Evolutionary conservation across 2,113 vertebrate species (phyloP), one percentile per base, ranked within the genome.

Genomic region (Eulemur rufifrons): DNA sequence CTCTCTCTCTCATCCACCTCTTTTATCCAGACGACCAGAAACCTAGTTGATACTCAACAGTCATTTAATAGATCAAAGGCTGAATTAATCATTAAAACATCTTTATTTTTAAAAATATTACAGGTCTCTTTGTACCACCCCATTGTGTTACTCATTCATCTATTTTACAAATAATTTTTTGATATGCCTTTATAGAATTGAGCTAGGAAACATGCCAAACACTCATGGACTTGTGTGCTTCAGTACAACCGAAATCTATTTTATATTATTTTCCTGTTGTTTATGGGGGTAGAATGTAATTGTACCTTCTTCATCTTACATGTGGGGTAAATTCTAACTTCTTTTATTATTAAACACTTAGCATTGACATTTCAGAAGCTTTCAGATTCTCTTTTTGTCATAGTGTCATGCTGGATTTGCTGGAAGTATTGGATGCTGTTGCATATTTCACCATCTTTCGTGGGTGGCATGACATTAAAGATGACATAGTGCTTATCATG

Each of bases 401-500:
- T 42, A 82, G 59, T 93, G 93, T 96, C 71, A 91, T 94, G 27
- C 12, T 97, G 94, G 69, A 91, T 97, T 97, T 98, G 94, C 92
- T 52, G 86, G 74, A 94, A 93, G 73, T 91, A 61, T 95, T 97
- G 94, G 92, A 95, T 97, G 85, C 54, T 92, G 14, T 84, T 95
- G 84, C 91, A 94, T 97, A 97, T 91, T 97, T 97, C 95, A 97
- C 95, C 96, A 91, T 93, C 73, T 82, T 95, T 88, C 97, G 92
- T 97, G 96, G 94, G 89, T 95, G 96, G 95, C 91, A 93, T 97
- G 89, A 97, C 96, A 97, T 96, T 98, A 98, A 98, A 97, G 96
- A 98, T 97, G 78, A 96, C 95, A 97, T 94, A 97, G 97, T 95
- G 96, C 90, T 98, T 97, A 97, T 80, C 82, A 95, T 87, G 86